A percentile compares a stretch with the other conserved stretches of the same genome.
These are phyloP conservation scores for Rhinogobius similis DNA, from an alignment of 2,113 vertebrate genomes.

Conservation along the genomic window DNA sequence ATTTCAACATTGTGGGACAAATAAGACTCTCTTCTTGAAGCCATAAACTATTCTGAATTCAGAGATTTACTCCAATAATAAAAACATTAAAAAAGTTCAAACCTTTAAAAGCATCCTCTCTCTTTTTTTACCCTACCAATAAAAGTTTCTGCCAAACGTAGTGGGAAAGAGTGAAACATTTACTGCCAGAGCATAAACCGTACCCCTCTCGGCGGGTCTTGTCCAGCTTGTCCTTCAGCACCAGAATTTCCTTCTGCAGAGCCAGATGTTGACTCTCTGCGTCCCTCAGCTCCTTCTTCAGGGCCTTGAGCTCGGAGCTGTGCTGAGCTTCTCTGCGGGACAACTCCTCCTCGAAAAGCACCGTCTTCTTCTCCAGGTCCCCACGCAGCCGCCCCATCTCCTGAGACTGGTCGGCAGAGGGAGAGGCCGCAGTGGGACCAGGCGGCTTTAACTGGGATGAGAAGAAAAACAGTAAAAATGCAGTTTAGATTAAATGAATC, in stretches of 20 bases:
- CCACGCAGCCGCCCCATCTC: slow-evolving; percentile 88
- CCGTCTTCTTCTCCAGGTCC: slow-evolving; percentile 92
- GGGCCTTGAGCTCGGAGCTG: slow-evolving; percentile 85
- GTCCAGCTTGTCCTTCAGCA: slow-evolving; percentile 97
- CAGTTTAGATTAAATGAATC: neutral
- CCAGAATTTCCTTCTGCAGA: slow-evolving; percentile 94
- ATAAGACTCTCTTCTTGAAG: neutral
- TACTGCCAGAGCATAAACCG: neutral
- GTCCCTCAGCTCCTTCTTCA: slow-evolving; percentile 93
- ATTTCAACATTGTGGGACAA: neutral
- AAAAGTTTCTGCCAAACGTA: neutral
- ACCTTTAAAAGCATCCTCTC: neutral
- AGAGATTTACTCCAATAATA: neutral
- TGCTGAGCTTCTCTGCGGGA: slow-evolving; percentile 88
- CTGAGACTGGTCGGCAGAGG: slow-evolving; percentile 87
- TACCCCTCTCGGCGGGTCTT: slow-evolving; percentile 94
- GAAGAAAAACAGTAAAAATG: neutral
- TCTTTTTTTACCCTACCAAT: neutral
- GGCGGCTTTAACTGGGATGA: slow-evolving; percentile 84
- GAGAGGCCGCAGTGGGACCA: slow-evolving; percentile 73
- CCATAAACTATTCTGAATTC: neutral
- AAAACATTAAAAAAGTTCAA: neutral
- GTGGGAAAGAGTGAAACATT: neutral
- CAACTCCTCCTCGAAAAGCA: slow-evolving; percentile 91
- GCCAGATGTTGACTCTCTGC: slow-evolving; percentile 92